Base-by-base conservation (phyloP, 1,140 invertebrate genomes). In the Bacillus rossius region DNA sequence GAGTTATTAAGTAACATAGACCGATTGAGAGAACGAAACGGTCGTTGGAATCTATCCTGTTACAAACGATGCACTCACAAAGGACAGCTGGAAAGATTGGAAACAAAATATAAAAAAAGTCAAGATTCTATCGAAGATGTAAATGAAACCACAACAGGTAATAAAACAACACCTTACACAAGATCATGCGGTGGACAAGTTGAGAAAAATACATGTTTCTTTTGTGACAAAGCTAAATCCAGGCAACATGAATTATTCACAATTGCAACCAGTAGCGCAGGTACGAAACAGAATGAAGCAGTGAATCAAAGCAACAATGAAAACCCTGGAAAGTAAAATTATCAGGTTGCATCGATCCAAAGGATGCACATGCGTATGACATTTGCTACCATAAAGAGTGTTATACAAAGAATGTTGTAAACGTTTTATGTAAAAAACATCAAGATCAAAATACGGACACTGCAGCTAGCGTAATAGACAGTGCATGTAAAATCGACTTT, bases 51-150 rank as follows among this genome's bases (percentile, higher is more conserved):
- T 53, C 20, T 53, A 26, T 53, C 23, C 7, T 53, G 51, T 53
- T 53, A 53, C 34, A 53, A 53, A 53, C 14, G 17, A 20, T 53
- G 51, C 8, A 53, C 51, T 14, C 51, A 53, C 34, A 53, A 53
- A 34, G 14, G 10, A n/a, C 5, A 53, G 20, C 51, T 53, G 14
- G 51, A 22, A 41, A 53, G 23, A 29, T 34, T 53, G 34, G 25
- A 53, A 19, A 3, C 17, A 23, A 53, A 38, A 53, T 29, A 34
- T n/a, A 34, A 53, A 53, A 53, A 50, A 34, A 13, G 51, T 3
- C 34, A 34, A 34, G 29, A 34, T 26, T 20, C 7, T 41, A 53
- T 20, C 34, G 13, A 53, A 14, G 14, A 3, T 3, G 34, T 38
- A 10, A 38, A 19, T 34, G 34, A 53, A 13, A 10, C 51, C 1